Evolutionary conservation across 2,888 invertebrate species (phyloP).

Genomic region (Phania funesta): DNA sequence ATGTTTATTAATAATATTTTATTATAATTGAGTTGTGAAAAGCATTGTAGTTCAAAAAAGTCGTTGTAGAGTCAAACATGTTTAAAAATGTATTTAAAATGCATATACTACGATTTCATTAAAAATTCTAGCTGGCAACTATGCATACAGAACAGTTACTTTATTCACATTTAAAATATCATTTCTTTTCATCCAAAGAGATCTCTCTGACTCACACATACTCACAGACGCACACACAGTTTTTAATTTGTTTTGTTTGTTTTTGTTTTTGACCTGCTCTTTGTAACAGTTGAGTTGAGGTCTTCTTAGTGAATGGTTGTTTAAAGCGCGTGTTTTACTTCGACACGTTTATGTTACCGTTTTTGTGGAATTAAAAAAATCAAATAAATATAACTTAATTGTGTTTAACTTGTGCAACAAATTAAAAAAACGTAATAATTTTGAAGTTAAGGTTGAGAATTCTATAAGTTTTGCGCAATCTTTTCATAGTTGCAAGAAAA

Average conservation of each 20-base stretch:
- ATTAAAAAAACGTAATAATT: constrained; percentile 40
- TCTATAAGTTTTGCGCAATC: constrained; percentile 33
- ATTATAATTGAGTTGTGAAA: too few relatives aligned
- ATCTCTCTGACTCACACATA: constrained; percentile 11
- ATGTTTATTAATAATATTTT: too few relatives aligned
- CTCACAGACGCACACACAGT: neutral
- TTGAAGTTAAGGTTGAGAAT: constrained; percentile 33
- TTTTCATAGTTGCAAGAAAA: constrained; percentile 29
- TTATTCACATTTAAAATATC: constrained; percentile 23
- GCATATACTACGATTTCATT: neutral
- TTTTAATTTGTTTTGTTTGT: constrained; percentile 29
- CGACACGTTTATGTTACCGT: constrained; percentile 4
- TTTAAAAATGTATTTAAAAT: too few relatives aligned
- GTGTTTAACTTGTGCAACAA: constrained; percentile 31
- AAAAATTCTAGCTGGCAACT: neutral
- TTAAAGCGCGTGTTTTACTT: constrained; percentile 38
- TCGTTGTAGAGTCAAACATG: too few relatives aligned
- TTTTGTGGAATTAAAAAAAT: constrained; percentile 1
- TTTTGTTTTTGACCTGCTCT: constrained; percentile 28
- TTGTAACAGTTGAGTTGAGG: constrained; percentile 73
- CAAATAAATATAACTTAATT: neutral
- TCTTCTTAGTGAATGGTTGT: constrained; percentile 75
- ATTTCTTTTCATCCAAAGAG: constrained; percentile 14
- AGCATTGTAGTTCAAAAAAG: too few relatives aligned
- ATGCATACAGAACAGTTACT: constrained; percentile 29